Evolutionary conservation across 2,113 vertebrate species (phyloP).

Genomic region (Progne subis): DNA sequence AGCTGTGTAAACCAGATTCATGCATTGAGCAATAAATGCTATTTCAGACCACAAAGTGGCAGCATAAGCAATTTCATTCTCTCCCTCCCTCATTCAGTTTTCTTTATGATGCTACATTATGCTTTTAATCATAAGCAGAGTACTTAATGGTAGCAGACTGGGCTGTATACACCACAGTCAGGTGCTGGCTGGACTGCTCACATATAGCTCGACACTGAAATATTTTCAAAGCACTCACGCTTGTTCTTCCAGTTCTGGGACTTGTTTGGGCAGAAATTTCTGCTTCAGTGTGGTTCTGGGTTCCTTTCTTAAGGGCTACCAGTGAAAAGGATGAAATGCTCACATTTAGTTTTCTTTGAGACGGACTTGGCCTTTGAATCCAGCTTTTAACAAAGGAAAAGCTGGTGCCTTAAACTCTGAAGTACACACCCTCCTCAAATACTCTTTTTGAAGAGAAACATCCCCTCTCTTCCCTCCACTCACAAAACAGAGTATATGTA

Average conservation of each 20-base stretch:
- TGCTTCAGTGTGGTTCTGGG: background rate
- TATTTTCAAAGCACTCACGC: background rate
- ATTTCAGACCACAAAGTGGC: conserved; percentile 8
- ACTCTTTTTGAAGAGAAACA: background rate
- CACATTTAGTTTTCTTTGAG: background rate
- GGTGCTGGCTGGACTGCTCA: background rate
- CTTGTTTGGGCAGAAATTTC: conserved; percentile 16
- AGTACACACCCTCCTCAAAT: background rate
- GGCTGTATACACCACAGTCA: background rate
- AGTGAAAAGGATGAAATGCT: background rate
- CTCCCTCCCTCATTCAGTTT: background rate
- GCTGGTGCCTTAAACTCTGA: background rate
- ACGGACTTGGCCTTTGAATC: background rate
- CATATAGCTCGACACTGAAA: background rate
- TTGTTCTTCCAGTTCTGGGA: conserved; percentile 19
- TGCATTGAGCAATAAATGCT: background rate
- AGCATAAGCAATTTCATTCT: conserved; percentile 15
- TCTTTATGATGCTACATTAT: background rate
- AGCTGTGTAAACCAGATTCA: background rate
- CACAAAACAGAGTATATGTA: background rate
- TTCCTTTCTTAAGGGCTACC: background rate
- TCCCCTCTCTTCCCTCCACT: accelerated
- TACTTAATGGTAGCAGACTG: background rate
- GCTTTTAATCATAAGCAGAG: background rate
- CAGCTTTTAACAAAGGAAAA: background rate